Evolutionary conservation across 2,888 invertebrate genomes (phyloP), one percentile per base, ranked within the genome.

Genomic region (Acrobasis suavella): DNA sequence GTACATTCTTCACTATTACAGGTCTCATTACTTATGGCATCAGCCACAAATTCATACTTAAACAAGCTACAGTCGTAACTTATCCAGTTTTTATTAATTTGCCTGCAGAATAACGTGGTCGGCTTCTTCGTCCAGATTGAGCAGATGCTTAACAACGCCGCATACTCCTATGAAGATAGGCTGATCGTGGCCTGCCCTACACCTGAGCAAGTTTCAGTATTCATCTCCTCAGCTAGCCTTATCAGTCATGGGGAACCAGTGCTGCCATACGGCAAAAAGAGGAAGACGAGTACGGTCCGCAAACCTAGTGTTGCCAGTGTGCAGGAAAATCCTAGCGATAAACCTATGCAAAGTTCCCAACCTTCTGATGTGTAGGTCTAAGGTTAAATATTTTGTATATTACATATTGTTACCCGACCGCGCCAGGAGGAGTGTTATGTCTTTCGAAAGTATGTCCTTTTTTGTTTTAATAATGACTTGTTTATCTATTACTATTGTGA

Each of bases 121-220:
- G 97, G 96, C 58, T 94, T 95, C 46, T 99, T 98, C 87, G 95
- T 97, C 9, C 97, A 97, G 85, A 85, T 98, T 50, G 96, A 96
- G 72, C 96, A 97, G 80, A 89, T 96, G 17, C 88, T 98, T 12
- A 87, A 94, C 1, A 93, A 93, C 67, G 95, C 95, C 38, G 95
- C 96, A 60, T 99, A 98, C 81, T 94, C 94, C 0, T 93, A 95
- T 39, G 98, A 99, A 78, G 97, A 97, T 74, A 93, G 94, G 63
- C 93, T 96, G 62, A 95, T 98, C 60, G 96, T 98, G 6, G 97
- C 96, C 10, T 98, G 98, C 78, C 99, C 99, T 0, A 95, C 98
- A 1, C 96, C 97, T 2, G 99, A 99, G 80, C 99, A 99, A 90
- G 95, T 99, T 12, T 96, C 97, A n/a, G 94, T 97, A 50, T 93